Evolutionary conservation across 2,113 vertebrate species (phyloP).

Genomic region (Epinephelus lanceolatus): DNA sequence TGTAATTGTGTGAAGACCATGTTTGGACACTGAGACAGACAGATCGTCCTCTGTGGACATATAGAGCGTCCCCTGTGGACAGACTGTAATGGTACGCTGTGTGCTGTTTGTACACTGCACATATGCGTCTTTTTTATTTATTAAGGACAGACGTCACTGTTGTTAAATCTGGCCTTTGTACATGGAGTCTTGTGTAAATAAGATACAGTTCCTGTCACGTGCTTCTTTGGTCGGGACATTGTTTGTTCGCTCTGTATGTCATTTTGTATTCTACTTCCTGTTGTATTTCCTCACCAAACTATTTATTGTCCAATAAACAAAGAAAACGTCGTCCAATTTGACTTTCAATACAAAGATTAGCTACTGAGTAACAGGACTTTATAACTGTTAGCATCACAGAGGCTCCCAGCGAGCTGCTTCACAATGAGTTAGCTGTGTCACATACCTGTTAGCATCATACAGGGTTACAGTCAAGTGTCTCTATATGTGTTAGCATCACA

Average conservation of each 20-base stretch:
- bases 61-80: neutral
- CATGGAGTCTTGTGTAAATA: conserved; percentile 44
- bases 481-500: too few relatives aligned
- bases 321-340: neutral
- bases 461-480: too few relatives aligned
- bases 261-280: conserved; percentile 56
- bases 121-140: conserved; percentile 56
- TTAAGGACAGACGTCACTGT: conserved; percentile 2
- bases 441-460: too few relatives aligned
- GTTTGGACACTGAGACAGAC: neutral
- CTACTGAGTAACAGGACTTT: too few relatives aligned
- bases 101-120: conserved; percentile 40
- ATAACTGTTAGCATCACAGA: too few relatives aligned
- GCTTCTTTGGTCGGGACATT: conserved; percentile 2
- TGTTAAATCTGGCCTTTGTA: conserved; percentile 22
- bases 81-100: neutral
- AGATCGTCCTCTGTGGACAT: too few relatives aligned
- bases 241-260: conserved; percentile 35
- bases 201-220: conserved; percentile 4
- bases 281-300: conserved; percentile 43
- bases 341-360: neutral
- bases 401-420: too few relatives aligned
- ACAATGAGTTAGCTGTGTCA: too few relatives aligned
- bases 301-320: conserved; percentile 66
- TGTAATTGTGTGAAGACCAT: conserved; percentile 10